phyloP scores from a whole-genome alignment of 2,797 vertebrate genomes.

The Erethizon dorsatum region DNA sequence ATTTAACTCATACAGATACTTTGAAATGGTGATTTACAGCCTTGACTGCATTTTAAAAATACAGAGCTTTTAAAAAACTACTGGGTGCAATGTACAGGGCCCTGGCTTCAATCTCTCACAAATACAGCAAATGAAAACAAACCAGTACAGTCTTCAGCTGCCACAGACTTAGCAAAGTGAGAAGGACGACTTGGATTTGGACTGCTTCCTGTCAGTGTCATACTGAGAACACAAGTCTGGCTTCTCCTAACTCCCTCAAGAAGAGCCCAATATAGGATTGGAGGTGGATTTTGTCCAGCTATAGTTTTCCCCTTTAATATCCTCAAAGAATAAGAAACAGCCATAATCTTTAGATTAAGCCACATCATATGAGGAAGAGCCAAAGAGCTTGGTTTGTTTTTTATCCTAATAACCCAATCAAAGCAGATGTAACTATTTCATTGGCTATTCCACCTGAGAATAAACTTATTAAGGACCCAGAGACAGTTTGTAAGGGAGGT shows the following conservation, averaged over 20 bases:
- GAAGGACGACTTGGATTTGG: neutral
- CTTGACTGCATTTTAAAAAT: neutral
- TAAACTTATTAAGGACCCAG: slow-evolving; percentile 94
- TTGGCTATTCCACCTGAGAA: slow-evolving; percentile 94
- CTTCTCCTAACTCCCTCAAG: neutral
- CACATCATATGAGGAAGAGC: slow-evolving; percentile 93
- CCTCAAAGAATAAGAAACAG: slow-evolving; percentile 94
- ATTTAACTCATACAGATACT: slow-evolving; percentile 27
- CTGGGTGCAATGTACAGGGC: neutral
- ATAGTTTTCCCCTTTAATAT: slow-evolving; percentile 93
- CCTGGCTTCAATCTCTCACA: neutral
- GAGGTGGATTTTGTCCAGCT: slow-evolving; percentile 91
- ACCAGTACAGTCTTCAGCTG: neutral
- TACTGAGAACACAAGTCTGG: neutral
- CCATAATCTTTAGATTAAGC: slow-evolving; percentile 94
- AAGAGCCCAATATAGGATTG: slow-evolving; percentile 76
- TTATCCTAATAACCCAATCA: slow-evolving; percentile 94
- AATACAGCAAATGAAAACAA: neutral
- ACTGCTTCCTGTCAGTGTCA: neutral
- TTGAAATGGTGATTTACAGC: slow-evolving; percentile 7
- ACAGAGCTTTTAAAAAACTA: slow-evolving; percentile 39
- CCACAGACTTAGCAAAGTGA: neutral
- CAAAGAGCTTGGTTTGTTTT: slow-evolving; percentile 94
- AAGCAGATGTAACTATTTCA: slow-evolving; percentile 94
- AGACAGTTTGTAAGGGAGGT: slow-evolving; percentile 92